Base-by-base conservation (phyloP, 2,888 invertebrate species). In the Meteorus colon region DNA sequence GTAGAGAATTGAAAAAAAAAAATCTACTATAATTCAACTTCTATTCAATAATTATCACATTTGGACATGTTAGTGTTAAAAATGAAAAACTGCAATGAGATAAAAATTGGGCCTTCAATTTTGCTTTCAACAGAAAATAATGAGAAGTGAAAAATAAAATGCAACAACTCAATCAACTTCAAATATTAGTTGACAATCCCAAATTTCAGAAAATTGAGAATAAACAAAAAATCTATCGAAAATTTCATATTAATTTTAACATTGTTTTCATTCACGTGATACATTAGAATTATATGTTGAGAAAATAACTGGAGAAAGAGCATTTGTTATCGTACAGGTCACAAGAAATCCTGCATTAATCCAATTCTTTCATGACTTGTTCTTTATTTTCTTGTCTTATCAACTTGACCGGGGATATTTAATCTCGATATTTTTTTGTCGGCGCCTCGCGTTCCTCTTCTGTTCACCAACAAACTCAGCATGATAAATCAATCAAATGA, bases 321-420 rank as follows among this genome's bases (percentile, higher is more conserved):
- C 5, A 55, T 19, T 19, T 55, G 0, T 55, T 55, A 48, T 55
- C 14, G 6, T 16, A 62, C 4, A 29, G 62, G 62, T 62, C 31
- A 55, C 16, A 29, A 29, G 31, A 31, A 62, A 14, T 34, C n/a
- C 37, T 65, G 19, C 37, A 37, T 65, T n/a, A 37, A 37, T 34
- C 37, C 65, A 41, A 31, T 24, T 55, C 19, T 55, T 55, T 55
- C 19, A 55, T 55, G 5, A 55, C 55, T 55, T 55, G 19, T 8
- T 55, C 19, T 55, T 55, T 55, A 4, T 4, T 75, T 76, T 75
- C 72, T 77, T 67, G 65, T 51, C 67, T 78, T 78, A 77, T 77
- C 78, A 29, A 29, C 41, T 5, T 45, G 73, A 77, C 78, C 75
- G 63, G 19, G 24, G 19, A 19, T 41, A 8, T 41, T 55, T 19